Base-by-base conservation (phyloP, 2,888 invertebrate species). In the Nemapogon koenigi region DNA sequence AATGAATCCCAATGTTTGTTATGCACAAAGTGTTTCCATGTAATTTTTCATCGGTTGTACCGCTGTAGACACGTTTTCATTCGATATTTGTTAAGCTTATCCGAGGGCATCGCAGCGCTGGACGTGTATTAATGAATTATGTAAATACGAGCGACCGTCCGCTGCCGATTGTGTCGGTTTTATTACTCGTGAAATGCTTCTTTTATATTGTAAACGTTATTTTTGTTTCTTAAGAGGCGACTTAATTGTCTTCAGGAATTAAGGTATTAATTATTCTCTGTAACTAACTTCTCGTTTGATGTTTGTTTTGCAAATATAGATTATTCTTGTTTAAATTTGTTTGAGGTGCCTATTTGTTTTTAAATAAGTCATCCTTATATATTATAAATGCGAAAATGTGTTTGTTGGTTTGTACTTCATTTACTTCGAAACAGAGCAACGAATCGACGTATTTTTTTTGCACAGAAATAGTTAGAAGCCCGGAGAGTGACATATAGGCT, bases 41-140 rank as follows among this genome's bases (percentile, higher is more conserved):
- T 36, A 26, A 36, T 36, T 27, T 36, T 27, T 36, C 36, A 36
- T n/a, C 36, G 22, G 26, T 36, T 26, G n/a, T 40, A 25, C 51
- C 49, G 51, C 50, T 51, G 51, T 54, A 52, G 52, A 52, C 52
- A 53, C 51, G 52, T 57, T 46, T 44, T 45, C 53, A 55, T 55
- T 59, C 55, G 56, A 58, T 66, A 63, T 67, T 67, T 68, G 63
- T 67, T 62, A 35, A 55, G 57, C 60, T 66, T 68, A 71, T 69
- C 69, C 52, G 66, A 59, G 58, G 61, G 58, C 65, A 71, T 70
- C 69, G 61, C 56, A 16, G 45, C 49, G 51, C 47, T 53, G 13
- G 71, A 69, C 69, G 57, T 63, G 58, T 71, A 71, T 66, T 66
- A 70, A 72, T 71, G 69, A 67, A 69, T 67, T 71, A 71, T 72